Conservation (phyloP, 2,888 invertebrate species). For the Idaea aversata region DNA sequence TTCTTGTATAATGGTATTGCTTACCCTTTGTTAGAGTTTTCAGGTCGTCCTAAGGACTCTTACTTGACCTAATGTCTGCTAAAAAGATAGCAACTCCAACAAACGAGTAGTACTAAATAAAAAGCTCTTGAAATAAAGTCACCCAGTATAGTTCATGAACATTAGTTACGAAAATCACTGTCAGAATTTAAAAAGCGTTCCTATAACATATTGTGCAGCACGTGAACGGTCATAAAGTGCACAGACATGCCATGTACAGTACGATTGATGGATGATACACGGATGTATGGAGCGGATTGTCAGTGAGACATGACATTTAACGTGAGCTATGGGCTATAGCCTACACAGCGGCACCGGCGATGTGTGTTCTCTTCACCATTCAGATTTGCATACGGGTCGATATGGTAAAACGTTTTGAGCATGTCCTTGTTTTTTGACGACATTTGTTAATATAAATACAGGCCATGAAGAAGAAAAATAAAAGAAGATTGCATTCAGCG, state of each 20-base stretch:
- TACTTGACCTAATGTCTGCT: no score
- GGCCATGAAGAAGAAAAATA: no score
- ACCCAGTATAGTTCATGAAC: background rate
- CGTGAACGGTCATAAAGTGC: conserved; percentile 15
- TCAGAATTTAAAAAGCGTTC: conserved; percentile 2
- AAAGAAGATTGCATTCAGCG: no score
- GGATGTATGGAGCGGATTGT: conserved; percentile 13
- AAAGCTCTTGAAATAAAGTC: background rate
- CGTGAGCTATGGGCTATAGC: conserved; percentile 15
- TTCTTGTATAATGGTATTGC: no score
- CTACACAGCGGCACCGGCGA: background rate
- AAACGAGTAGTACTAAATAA: no score
- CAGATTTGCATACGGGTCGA: background rate
- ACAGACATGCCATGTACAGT: conserved; percentile 16
- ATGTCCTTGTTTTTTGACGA: background rate
- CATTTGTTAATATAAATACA: background rate
- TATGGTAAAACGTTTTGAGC: background rate
- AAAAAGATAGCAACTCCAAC: no score
- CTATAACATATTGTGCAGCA: conserved; percentile 4
- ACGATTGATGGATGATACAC: conserved; percentile 20
- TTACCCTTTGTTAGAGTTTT: no score
- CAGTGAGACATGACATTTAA: conserved; percentile 16
- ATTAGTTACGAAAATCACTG: background rate
- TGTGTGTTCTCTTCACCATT: background rate
- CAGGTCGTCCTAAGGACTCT: no score